Evolutionary conservation across 2,113 vertebrate species (phyloP).

Genomic region (Gymnocephalus cernua): DNA sequence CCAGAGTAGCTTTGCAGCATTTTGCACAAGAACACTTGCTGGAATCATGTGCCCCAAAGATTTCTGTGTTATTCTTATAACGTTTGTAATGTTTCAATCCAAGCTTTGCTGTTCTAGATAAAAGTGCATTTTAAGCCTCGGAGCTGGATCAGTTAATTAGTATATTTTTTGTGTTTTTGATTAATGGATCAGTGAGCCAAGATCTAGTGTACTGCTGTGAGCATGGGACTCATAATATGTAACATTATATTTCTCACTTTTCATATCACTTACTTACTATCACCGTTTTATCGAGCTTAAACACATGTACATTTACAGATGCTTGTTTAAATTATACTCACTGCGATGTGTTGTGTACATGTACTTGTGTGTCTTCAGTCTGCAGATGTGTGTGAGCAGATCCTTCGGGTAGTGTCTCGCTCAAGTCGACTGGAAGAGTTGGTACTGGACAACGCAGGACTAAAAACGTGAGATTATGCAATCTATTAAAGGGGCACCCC

Average conservation of each 20-base stretch:
- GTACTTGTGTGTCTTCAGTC: constrained; percentile 82
- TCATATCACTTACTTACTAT: not conserved
- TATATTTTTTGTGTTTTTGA: constrained; percentile 32
- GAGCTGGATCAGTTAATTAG: constrained; percentile 43
- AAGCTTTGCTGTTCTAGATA: constrained; percentile 18
- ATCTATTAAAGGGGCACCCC: not conserved
- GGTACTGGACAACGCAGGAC: constrained; percentile 95
- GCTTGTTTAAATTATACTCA: not conserved
- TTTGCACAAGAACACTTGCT: constrained; percentile 11
- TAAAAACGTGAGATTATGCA: constrained; percentile 88
- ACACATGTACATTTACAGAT: not conserved
- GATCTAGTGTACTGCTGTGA: not conserved
- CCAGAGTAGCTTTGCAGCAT: not conserved
- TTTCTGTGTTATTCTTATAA: constrained; percentile 26
- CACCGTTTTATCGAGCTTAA: not conserved
- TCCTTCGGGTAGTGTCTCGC: constrained; percentile 92
- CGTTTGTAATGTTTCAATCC: constrained; percentile 39
- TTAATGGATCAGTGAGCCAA: constrained; percentile 8
- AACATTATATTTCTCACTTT: not conserved
- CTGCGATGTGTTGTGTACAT: constrained; percentile 7
- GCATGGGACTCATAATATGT: not conserved
- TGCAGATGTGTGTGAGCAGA: constrained; percentile 96
- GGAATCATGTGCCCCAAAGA: constrained; percentile 25
- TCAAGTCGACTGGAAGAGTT: constrained; percentile 94
- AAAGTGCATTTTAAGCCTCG: not conserved